Conservation (phyloP, 1,140 invertebrate species). For the Pseudomyrmex flavicornis region DNA sequence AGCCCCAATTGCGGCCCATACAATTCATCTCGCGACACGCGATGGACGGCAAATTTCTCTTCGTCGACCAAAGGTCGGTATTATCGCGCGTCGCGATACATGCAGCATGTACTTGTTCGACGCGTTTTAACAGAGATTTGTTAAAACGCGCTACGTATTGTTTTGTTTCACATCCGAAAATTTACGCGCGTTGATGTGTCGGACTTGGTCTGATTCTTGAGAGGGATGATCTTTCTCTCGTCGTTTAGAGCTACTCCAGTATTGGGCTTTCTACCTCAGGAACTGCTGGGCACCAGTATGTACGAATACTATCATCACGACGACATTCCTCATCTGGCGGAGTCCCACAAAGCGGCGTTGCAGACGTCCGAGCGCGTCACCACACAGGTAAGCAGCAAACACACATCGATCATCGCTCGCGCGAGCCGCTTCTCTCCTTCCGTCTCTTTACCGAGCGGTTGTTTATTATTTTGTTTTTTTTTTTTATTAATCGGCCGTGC, state of each 20-base stretch:
- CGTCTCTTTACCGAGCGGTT: background rate
- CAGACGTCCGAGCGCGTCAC: slow-evolving; percentile 88
- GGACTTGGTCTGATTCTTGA: background rate
- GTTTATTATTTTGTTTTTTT: too few species aligned
- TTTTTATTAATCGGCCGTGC: too few species aligned
- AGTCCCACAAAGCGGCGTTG: slow-evolving; percentile 93
- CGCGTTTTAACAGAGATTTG: too few species aligned
- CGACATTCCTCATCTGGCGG: slow-evolving; percentile 92
- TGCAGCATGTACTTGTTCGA: too few species aligned
- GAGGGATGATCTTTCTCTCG: slow-evolving; percentile 32
- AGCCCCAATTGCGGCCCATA: slow-evolving; percentile 77
- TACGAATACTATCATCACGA: slow-evolving; percentile 97
- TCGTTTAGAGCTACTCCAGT: slow-evolving; percentile 92
- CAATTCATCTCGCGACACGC: slow-evolving; percentile 98
- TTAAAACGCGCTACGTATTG: too few species aligned
- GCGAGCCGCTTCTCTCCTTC: background rate
- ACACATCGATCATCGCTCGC: background rate
- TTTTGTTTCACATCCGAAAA: too few species aligned
- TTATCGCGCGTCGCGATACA: background rate
- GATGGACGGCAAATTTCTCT: slow-evolving; percentile 98
- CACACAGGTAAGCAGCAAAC: slow-evolving; percentile 85
- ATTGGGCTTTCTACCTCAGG: slow-evolving; percentile 96
- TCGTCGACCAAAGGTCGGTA: slow-evolving; percentile 95
- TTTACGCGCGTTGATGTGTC: background rate
- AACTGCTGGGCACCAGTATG: slow-evolving; percentile 95